A percentile compares a stretch with the other conserved stretches of the same genome.
phyloP scores from a whole-genome alignment of 1,140 invertebrate species.

The Andricus grossulariae region DNA sequence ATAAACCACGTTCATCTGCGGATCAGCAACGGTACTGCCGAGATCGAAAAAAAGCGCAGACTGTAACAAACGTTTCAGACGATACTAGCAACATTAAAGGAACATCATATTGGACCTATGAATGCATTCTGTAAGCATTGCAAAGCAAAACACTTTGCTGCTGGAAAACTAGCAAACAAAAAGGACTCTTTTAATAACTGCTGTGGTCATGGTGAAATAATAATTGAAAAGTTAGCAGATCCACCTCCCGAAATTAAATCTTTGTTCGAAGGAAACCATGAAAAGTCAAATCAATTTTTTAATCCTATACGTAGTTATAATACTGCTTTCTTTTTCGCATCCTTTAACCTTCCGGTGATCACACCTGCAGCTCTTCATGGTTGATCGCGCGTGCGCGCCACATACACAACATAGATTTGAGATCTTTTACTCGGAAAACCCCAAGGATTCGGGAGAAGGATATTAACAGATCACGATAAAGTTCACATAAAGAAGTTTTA shows the following conservation, averaged over 20 bases:
- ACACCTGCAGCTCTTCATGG: too few species aligned
- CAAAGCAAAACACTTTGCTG: constrained; percentile 34
- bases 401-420: too few species aligned
- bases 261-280: constrained; percentile 34
- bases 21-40: neutral
- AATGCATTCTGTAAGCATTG: neutral
- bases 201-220: constrained; percentile 34
- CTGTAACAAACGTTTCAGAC: neutral
- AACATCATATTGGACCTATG: neutral
- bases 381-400: too few species aligned
- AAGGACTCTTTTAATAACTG: constrained; percentile 38
- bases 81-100: too few species aligned
- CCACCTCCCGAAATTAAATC: constrained; percentile 23
- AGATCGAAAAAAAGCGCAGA: neutral
- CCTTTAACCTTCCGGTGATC: too few species aligned
- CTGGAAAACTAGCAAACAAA: constrained; percentile 39
- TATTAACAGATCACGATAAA: too few species aligned
- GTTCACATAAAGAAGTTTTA: too few species aligned
- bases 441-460: too few species aligned
- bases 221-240: constrained; percentile 14
- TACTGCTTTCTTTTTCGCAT: constrained; percentile 36
- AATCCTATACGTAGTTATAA: constrained; percentile 37
- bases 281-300: constrained; percentile 36
- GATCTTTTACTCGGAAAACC: too few species aligned
- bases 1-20: neutral